Percentiles rank a stretch among this genome's conserved stretches.
Evolutionary conservation across 2,797 vertebrate species (phyloP).

Genomic region (Parotocinclus haroldoi): DNA sequence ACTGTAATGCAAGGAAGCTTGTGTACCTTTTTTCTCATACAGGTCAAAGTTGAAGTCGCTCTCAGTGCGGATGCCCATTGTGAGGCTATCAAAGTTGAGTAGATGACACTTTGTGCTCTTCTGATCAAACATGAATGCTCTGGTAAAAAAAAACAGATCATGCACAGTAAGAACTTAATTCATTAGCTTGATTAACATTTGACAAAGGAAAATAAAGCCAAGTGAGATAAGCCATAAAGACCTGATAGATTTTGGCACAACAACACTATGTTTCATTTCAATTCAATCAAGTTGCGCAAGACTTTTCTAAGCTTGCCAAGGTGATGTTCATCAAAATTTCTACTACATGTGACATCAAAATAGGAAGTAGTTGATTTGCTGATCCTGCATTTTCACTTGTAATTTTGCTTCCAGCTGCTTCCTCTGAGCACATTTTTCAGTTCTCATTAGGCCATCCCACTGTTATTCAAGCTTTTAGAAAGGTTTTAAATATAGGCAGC

Average conservation of each 20-base stretch:
- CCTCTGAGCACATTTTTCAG: constrained; percentile 29
- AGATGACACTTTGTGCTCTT: constrained; percentile 91
- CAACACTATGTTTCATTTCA: neutral
- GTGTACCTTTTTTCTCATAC: constrained; percentile 94
- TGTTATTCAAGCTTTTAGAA: too few species aligned
- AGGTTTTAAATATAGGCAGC: too few species aligned
- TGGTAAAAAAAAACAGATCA: constrained; percentile 54
- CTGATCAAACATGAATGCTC: constrained; percentile 95
- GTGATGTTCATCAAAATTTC: constrained; percentile 20
- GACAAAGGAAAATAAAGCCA: neutral
- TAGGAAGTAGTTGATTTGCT: constrained; percentile 46
- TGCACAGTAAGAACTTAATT: constrained; percentile 5
- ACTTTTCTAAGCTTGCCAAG: constrained; percentile 21
- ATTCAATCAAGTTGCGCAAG: too few species aligned
- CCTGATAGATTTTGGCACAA: neutral
- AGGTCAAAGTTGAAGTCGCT: constrained; percentile 87
- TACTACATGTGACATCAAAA: constrained; percentile 37
- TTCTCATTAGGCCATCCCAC: constrained; percentile 13
- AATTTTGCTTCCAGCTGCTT: constrained; percentile 43
- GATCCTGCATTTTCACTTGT: constrained; percentile 40
- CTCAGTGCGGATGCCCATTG: constrained; percentile 78
- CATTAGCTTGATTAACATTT: neutral
- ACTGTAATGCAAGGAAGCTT: constrained; percentile 10
- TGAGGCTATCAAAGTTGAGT: constrained; percentile 90
- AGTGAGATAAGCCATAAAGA: neutral